Base-by-base conservation (phyloP, 2,888 invertebrate genomes). In the Lagria hirta region DNA sequence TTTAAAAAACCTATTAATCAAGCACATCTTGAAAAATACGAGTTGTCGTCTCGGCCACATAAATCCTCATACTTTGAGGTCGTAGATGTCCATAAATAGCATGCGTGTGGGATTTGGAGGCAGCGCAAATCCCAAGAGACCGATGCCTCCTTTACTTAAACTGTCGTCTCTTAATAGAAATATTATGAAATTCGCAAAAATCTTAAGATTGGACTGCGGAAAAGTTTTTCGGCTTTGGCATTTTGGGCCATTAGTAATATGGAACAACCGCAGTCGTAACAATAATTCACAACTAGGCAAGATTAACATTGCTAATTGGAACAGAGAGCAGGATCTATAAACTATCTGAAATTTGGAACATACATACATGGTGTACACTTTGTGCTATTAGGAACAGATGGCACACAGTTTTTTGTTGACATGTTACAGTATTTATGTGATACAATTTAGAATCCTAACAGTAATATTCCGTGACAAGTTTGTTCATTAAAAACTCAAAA, bases 281-380 rank as follows among this genome's bases (percentile, higher is more conserved):
- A 18, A 41, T 41, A 41, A 41, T 41, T 41, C 41, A 41, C 26
- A 23, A 12, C 21, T 14, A 13, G 33, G 23, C 41, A 41, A n/a
- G 41, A 41, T 41, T 41, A 41, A 41, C 41, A 41, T 43, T 43
- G 42, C 35, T 43, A 43, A 43, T 43, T 43, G 42, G 35, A 28
- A 28, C 42, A n/a, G 29, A 29, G 35, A 35, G 29, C 29, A 11
- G 29, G 35, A 35, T 35, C 42, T 43, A 43, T 43, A 43, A 43
- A 43, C 42, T 43, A 43, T 43, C 42, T 42, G 27, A 35, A 27
- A 41, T 41, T 33, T 26, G 41, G 41, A n/a, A n/a, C n/a, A n/a
- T n/a, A n/a, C n/a, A n/a, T n/a, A n/a, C n/a, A n/a, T n/a, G n/a
- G n/a, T n/a, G n/a, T n/a, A n/a, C n/a, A n/a, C n/a, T n/a, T n/a